Evolutionary conservation across 2,888 invertebrate species (phyloP), one percentile per base, ranked within the genome.

Genomic region (Strigamia maritima): DNA sequence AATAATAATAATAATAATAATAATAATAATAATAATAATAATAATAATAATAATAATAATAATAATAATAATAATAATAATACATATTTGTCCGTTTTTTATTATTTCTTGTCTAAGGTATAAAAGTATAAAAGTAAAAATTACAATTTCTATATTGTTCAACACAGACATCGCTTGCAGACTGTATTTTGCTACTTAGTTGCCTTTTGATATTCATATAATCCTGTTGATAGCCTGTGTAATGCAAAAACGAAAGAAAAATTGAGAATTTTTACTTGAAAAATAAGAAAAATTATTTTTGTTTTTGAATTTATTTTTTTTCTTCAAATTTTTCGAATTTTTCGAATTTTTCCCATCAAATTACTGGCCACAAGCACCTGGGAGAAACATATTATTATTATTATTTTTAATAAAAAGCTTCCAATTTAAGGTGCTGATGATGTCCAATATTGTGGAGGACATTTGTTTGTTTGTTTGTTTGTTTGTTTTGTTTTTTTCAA

Each of bases 161-260:
- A 78, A n/a, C 78, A 70, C 78, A 70, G 35, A 78, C 74, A 76
- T 78, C 65, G 78, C 78, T 78, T 78, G 78, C 78, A 78, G 40
- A 78, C 78, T 78, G 77, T 77, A 78, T 78, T 78, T 78, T 78
- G 78, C 78, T 78, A 78, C 65, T 78, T 78, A 78, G 78, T 78
- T 78, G 78, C 78, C 78, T 78, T 78, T 78, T 78, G 31, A 70
- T 78, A 78, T 78, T 70, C 77, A 77, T 77, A 77, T 77, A 77
- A 77, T 70, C 78, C 78, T 78, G 78, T 78, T 78, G 70, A 78
- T 70, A 70, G 78, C 77, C 44, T 78, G 78, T 78, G 65, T 78
- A 78, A 78, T 78, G 78, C 78, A 78, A 78, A 78, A 49, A 19
- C 26, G 38, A 76, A 76, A 19, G 14, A 76, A 76, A 24, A 76